Evolutionary conservation across 2,888 invertebrate species (phyloP), one percentile per base, ranked within the genome.

Genomic region (Drosophila nr. perissopoda): DNA sequence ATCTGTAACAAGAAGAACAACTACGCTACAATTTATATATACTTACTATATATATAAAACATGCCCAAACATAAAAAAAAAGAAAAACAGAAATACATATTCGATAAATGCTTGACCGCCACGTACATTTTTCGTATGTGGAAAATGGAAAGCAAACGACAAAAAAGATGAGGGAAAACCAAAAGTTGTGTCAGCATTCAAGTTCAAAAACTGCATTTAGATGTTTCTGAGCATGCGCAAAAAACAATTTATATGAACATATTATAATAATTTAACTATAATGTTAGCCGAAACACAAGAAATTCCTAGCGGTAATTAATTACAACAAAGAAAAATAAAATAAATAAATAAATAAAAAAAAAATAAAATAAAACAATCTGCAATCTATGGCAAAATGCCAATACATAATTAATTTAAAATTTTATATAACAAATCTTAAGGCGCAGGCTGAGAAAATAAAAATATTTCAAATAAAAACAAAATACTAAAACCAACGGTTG

Each of bases 211-310:
- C 72, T 90, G 90, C 87, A 87, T 87, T 90, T 88, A 88, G 89
- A 90, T 76, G 89, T 90, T 88, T 90, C 90, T 90, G 84, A 90
- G 88, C 85, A 88, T 83, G 90, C 90, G 88, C 89, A 90, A 88
- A 76, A 59, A 84, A 80, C 67, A 70, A 89, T 90, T 90, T 87
- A 89, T 90, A 80, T 67, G 62, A 72, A 63, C 65, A 70, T 65
- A 81, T 68, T 70, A 58, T 54, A 66, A 59, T 79, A 74, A 74
- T 66, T 72, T 75, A 68, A 60, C 54, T 76, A 62, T 79, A 74
- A 80, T 63, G 62, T 67, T 74, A 66, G 54, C 51, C 56, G 60
- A 70, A 63, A 82, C 74, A 63, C 64, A 72, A 71, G 48, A 65
- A 75, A 72, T 67, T 64, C 67, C 49, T 71, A 74, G 64, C 64